phyloP scores from a whole-genome alignment of 2,113 vertebrate genomes.

The Xiphias gladius region DNA sequence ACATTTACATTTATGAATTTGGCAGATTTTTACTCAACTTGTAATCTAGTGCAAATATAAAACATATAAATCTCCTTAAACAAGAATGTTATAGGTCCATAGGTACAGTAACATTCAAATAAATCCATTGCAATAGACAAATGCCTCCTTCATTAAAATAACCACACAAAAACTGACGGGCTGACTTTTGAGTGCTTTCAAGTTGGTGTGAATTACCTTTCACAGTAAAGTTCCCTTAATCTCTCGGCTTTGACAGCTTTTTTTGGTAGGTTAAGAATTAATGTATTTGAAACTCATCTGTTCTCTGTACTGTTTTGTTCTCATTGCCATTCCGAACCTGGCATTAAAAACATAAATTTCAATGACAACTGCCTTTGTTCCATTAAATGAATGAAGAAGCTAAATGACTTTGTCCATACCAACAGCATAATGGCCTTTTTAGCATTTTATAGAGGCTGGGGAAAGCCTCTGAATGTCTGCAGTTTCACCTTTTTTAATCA shows the following conservation, averaged over 20 bases:
- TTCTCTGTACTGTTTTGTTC: neutral
- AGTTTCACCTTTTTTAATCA: neutral
- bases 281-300: neutral
- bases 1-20: too few species aligned
- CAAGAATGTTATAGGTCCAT: too few species aligned
- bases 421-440: neutral
- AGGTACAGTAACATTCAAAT: neutral
- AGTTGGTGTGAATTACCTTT: neutral
- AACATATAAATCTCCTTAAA: too few species aligned
- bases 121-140: neutral
- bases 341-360: neutral
- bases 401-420: neutral
- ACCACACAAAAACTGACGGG: neutral
- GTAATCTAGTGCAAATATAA: too few species aligned
- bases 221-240: neutral
- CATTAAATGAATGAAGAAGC: neutral
- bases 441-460: neutral
- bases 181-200: neutral
- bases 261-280: neutral
- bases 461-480: neutral
- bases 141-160: neutral
- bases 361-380: neutral
- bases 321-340: neutral
- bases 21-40: too few species aligned
- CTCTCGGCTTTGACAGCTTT: neutral